These are phyloP conservation scores for Oligia fasciuncula DNA, from an alignment of 2,888 invertebrate species.

Conservation along the genomic window DNA sequence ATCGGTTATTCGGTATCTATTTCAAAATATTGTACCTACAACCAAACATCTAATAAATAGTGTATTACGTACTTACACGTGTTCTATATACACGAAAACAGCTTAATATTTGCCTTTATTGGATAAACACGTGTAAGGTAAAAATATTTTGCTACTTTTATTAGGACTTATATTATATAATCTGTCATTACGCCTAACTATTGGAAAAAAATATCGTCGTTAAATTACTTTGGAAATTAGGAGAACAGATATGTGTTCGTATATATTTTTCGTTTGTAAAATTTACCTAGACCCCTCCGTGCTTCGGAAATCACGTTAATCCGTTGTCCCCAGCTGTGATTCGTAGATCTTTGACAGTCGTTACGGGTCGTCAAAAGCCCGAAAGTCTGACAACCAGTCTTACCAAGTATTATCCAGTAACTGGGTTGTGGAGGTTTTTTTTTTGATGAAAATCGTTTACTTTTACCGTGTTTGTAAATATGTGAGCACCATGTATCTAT, in stretches of 20 bases:
- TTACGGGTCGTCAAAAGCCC: neutral
- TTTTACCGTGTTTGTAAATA: no score
- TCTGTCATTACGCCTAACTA: neutral
- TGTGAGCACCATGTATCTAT: no score
- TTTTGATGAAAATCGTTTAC: no score
- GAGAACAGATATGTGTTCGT: neutral
- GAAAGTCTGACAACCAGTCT: neutral
- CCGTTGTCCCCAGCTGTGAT: neutral
- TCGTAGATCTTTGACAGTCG: neutral
- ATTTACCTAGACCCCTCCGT: neutral
- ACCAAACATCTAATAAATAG: neutral
- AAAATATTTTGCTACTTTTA: neutral
- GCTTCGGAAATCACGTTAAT: neutral
- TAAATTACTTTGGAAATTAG: neutral
- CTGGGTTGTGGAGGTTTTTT: no score
- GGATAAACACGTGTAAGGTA: no score
- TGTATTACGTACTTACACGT: neutral
- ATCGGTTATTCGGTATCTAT: neutral
- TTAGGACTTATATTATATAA: neutral
- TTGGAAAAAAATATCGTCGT: neutral
- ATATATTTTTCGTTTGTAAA: no score
- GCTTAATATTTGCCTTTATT: neutral
- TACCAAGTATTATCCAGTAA: neutral
- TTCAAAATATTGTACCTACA: neutral
- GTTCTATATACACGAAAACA: neutral